Conservation (phyloP, 2,888 invertebrate species). For the Crocallis elinguaria region DNA sequence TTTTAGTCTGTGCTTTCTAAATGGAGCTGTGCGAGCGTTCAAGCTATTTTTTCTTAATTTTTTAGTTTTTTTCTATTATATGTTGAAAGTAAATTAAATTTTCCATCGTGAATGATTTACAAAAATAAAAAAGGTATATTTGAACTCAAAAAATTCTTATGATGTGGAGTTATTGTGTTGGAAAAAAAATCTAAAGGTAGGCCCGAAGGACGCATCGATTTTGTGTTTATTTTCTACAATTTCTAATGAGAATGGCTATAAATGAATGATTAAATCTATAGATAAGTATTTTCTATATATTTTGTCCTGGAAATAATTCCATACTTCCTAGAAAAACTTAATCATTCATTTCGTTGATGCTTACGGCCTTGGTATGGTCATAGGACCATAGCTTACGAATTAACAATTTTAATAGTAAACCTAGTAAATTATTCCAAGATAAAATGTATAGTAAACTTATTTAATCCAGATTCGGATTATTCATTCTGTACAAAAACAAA, state of each 20-base stretch:
- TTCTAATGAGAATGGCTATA: background rate
- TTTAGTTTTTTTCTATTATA: slow-evolving; percentile 12
- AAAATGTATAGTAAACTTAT: no score
- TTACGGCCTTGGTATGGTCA: no score
- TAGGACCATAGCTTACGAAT: no score
- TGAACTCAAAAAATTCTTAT: slow-evolving; percentile 27
- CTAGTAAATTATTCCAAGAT: no score
- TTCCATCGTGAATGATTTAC: slow-evolving; percentile 25
- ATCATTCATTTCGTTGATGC: no score
- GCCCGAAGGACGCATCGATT: slow-evolving; percentile 46
- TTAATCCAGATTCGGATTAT: no score
- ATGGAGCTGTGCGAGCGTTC: slow-evolving; percentile 28
- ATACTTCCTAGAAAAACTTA: no score
- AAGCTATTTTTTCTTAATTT: slow-evolving; percentile 29
- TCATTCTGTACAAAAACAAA: no score
- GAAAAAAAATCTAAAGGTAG: slow-evolving; percentile 52
- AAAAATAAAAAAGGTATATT: slow-evolving; percentile 27
- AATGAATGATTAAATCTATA: background rate
- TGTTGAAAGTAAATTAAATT: slow-evolving; percentile 8
- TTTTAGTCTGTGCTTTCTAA: slow-evolving; percentile 19
- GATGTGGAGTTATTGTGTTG: slow-evolving; percentile 55
- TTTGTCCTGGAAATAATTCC: no score
- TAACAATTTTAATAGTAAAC: no score
- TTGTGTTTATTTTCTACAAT: slow-evolving; percentile 42
- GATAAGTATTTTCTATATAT: no score